phyloP scores from a whole-genome alignment of 2,113 vertebrate species.

The Rutilus rutilus region DNA sequence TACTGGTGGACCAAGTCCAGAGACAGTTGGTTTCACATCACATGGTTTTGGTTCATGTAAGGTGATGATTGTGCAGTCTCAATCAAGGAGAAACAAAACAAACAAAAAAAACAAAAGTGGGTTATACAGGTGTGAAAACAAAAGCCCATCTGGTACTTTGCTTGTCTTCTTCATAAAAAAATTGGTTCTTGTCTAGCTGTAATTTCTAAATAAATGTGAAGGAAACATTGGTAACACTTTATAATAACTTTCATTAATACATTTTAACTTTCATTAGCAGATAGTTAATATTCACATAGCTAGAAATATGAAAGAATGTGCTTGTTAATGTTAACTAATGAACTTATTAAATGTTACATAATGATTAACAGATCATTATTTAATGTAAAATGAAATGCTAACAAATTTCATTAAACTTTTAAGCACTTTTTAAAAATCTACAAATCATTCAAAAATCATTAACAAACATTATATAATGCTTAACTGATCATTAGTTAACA shows the following conservation, averaged over 20 bases:
- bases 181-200: neutral
- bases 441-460: neutral
- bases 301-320: neutral
- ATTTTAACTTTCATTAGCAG: neutral
- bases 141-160: constrained; percentile 30
- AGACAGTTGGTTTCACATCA: neutral
- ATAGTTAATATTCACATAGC: neutral
- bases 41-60: constrained; percentile 34
- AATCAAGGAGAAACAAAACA: constrained; percentile 22
- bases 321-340: neutral
- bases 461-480: too few species aligned
- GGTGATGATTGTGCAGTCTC: constrained; percentile 38
- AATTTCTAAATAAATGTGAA: neutral
- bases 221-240: neutral
- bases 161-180: neutral
- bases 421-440: neutral
- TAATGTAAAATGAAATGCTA: neutral
- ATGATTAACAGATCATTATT: neutral
- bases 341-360: neutral
- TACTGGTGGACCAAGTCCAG: neutral
- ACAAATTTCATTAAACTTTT: neutral
- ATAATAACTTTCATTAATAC: neutral
- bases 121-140: constrained; percentile 55
- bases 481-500: too few species aligned
- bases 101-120: neutral